Conservation (phyloP, 2,797 vertebrate species). For the Hoplostethus atlanticus region DNA sequence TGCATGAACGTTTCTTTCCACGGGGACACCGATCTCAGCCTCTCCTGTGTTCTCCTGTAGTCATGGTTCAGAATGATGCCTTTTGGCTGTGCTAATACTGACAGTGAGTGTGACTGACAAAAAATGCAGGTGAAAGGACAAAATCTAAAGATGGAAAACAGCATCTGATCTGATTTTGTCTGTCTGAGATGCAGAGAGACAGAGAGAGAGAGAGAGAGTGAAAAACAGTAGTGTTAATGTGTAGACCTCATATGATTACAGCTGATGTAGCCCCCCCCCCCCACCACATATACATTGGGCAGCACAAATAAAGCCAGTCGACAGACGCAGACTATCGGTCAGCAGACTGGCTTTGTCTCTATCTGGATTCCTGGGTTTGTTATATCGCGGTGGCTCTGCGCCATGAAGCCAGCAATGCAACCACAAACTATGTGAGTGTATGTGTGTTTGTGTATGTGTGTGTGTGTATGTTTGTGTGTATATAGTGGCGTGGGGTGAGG, state of each 20-base stretch:
- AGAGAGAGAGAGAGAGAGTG: conserved; percentile 1
- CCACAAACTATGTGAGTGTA: conserved; percentile 19
- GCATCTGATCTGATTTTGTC: conserved; percentile 45
- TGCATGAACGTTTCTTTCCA: no score
- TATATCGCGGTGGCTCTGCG: conserved; percentile 47
- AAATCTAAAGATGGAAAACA: no score
- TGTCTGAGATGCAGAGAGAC: background rate
- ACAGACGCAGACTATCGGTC: conserved; percentile 10
- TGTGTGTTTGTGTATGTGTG: conserved; percentile 10
- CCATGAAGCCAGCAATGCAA: conserved; percentile 49
- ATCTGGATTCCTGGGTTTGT: conserved; percentile 58
- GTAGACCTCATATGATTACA: background rate
- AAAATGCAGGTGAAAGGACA: no score
- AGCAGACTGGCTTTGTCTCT: conserved; percentile 39
- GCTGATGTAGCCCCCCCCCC: no score
- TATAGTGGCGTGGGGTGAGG: conserved; percentile 4
- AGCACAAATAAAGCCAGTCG: background rate
- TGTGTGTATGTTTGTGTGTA: background rate
- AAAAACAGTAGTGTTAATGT: conserved; percentile 11
- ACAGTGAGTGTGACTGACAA: no score
- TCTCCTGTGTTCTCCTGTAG: no score
- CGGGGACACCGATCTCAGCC: no score
- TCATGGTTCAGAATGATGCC: no score
- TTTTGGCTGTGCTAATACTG: no score
- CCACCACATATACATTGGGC: no score